Evolutionary conservation across 2,888 invertebrate species (phyloP), one percentile per base, ranked within the genome.

Genomic region (Dasypogon diadema): DNA sequence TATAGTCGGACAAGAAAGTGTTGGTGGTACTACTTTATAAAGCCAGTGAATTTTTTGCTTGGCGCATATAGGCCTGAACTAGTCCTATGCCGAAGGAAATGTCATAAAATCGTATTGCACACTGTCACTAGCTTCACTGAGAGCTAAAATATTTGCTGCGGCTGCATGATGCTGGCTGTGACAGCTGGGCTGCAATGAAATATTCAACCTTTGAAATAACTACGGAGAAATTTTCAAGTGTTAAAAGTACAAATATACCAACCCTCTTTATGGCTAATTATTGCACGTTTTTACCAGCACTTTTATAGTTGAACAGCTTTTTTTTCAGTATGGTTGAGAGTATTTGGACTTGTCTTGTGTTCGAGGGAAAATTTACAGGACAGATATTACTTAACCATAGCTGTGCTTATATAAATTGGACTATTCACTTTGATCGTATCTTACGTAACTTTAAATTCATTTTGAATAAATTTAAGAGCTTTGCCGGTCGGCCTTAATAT

Each of bases 231-330:
- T 51, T 70, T 70, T 70, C 54, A 70, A 70, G 70, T 70, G 70
- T 70, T 70, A 70, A 70, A 70, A 70, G 54, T 70, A 70, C 70
- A 70, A 70, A 70, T 70, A 54, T 70, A 34, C 70, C 21, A 34
- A 12, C 3, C 46, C 70, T 70, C 18, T 54, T 70, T 70, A 70
- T 26, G 70, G 70, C 34, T 70, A 70, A 70, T 70, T 70, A 70
- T 70, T 70, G 70, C 70, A 54, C 70, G 54, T 70, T 70, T 54
- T 70, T 70, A 48, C 65, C n/a, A 24, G 26, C 48, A n/a, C 48
- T 34, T 68, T 48, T 24, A 14, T 26, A 21, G 48, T 21, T 24
- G 46, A 3, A 26, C 65, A 30, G 26, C 65, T 68, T 68, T 68
- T 68, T 68, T 68, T 46, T 68, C 22, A 48, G 22, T 30, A 68